Evolutionary conservation across 2,888 invertebrate genomes (phyloP).

Genomic region (Allolobophora icterica): DNA sequence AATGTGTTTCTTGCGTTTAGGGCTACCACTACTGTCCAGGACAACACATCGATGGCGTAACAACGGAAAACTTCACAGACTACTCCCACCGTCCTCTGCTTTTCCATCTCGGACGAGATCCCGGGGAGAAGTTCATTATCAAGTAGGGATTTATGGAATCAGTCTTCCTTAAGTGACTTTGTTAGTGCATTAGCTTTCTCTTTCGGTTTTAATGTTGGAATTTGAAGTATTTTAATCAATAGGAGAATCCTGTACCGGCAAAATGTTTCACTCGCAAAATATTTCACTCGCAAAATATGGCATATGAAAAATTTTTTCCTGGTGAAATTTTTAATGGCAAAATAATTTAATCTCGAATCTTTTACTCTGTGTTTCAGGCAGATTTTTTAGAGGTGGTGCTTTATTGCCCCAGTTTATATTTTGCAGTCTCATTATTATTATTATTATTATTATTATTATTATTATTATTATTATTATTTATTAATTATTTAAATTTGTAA

Average conservation of each 20-base stretch:
- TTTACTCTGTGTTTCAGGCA: too few species aligned
- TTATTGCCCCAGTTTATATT: too few species aligned
- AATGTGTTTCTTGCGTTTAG: slow-evolving; percentile 38
- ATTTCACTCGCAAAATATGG: background rate
- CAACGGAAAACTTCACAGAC: slow-evolving; percentile 48
- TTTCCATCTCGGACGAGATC: slow-evolving; percentile 50
- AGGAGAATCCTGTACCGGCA: background rate
- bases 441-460: too few species aligned
- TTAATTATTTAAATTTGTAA: too few species aligned
- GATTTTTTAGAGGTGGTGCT: too few species aligned
- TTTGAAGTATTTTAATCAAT: background rate
- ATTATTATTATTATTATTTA: too few species aligned
- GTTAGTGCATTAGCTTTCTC: background rate
- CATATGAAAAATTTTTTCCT: too few species aligned
- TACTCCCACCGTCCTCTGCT: slow-evolving; percentile 49
- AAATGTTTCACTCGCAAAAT: background rate
- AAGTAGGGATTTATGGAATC: slow-evolving; percentile 41
- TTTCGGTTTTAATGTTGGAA: background rate
- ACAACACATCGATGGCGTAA: slow-evolving; percentile 48
- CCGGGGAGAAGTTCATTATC: slow-evolving; percentile 50
- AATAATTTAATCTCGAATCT: too few species aligned
- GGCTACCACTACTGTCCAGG: slow-evolving; percentile 53
- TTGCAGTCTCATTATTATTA: too few species aligned
- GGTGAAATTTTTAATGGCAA: too few species aligned
- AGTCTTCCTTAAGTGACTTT: background rate